These are phyloP conservation scores for Mactromeris polynyma DNA, from an alignment of 2,888 invertebrate species.

Conservation along the genomic window DNA sequence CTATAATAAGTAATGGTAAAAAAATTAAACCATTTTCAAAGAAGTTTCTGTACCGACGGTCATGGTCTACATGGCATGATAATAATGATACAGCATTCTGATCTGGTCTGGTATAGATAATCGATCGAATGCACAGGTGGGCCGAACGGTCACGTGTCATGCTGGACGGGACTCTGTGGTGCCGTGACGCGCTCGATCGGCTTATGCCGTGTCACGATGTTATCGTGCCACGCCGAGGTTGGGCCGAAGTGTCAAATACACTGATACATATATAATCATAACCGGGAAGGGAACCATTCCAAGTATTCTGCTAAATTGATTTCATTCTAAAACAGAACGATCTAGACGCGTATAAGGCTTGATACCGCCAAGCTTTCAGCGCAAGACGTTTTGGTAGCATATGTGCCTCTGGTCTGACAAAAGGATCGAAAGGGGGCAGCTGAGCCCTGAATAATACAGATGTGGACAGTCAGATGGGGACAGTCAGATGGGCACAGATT, in stretches of 20 bases:
- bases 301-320: neutral
- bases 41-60: too few species aligned
- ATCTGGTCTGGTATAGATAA: too few species aligned
- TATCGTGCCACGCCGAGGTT: neutral
- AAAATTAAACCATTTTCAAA: too few species aligned
- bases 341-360: neutral
- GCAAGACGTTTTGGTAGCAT: slow-evolving; percentile 12
- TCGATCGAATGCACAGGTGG: too few species aligned
- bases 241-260: neutral
- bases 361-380: neutral
- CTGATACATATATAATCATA: neutral
- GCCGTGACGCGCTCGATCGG: neutral
- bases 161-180: neutral
- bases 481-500: slow-evolving; percentile 35
- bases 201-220: neutral
- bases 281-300: neutral
- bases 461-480: slow-evolving; percentile 30
- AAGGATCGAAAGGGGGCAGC: slow-evolving; percentile 41
- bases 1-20: too few species aligned
- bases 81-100: too few species aligned
- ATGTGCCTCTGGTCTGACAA: slow-evolving; percentile 31
- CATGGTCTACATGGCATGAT: too few species aligned
- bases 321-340: neutral
- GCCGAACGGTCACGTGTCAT: neutral
- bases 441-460: slow-evolving; percentile 56